Percentiles rank a stretch among this genome's conserved stretches.
Conservation (phyloP, 2,888 invertebrate species). For the Drosophila monieri region DNA sequence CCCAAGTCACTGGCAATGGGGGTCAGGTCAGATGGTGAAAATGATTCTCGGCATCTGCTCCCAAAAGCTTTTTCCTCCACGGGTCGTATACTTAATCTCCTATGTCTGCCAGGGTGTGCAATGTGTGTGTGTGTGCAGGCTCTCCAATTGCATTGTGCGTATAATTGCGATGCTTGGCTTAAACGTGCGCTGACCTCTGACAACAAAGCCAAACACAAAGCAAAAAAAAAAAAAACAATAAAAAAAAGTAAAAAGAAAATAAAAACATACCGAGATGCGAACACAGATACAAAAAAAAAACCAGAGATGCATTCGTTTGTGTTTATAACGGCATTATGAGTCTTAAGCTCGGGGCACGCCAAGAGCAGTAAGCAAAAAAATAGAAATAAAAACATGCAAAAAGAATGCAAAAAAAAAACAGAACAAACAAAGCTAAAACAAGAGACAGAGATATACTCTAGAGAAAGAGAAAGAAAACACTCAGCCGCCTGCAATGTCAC, state of each 20-base stretch:
- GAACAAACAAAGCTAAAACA: slow-evolving; percentile 48
- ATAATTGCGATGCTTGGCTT: slow-evolving; percentile 77
- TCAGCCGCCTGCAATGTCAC: slow-evolving; percentile 68
- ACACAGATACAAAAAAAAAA: slow-evolving; percentile 27
- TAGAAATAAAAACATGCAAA: slow-evolving; percentile 38
- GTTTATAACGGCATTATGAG: slow-evolving; percentile 76
- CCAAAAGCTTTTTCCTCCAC: slow-evolving; percentile 32
- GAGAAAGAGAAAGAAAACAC: slow-evolving; percentile 31
- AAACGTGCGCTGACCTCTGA: slow-evolving; percentile 78
- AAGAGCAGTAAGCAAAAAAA: slow-evolving; percentile 55
- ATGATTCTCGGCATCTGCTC: slow-evolving; percentile 39
- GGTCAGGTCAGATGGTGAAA: slow-evolving; percentile 40
- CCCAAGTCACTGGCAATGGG: slow-evolving; percentile 27
- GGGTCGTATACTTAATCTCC: slow-evolving; percentile 37
- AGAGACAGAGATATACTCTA: slow-evolving; percentile 7
- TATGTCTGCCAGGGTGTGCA: not conserved
- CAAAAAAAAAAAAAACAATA: slow-evolving; percentile 16
- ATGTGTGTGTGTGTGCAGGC: slow-evolving; percentile 27
- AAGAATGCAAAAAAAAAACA: slow-evolving; percentile 28
- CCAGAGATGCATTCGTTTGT: slow-evolving; percentile 46
- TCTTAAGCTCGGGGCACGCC: slow-evolving; percentile 65
- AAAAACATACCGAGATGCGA: slow-evolving; percentile 33
- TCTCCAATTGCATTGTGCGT: slow-evolving; percentile 67
- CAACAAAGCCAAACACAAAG: slow-evolving; percentile 40
- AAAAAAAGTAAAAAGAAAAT: slow-evolving; percentile 5